Percentiles rank a stretch among this genome's conserved stretches.
These are phyloP conservation scores for Chironomus tentans DNA, from an alignment of 2,888 invertebrate species.

Conservation along the genomic window DNA sequence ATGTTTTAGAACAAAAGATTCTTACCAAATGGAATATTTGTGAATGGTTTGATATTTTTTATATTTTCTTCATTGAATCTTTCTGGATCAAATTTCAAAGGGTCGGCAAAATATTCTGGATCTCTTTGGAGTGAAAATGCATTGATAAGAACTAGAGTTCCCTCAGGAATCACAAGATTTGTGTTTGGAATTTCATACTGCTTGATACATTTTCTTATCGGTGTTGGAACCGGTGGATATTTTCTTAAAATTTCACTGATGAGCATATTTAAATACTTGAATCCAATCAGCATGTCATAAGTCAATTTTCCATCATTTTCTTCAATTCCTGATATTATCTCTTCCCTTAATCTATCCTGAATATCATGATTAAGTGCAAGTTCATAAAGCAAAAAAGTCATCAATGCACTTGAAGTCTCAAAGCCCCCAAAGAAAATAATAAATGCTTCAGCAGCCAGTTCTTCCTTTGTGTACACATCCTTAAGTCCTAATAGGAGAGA, in stretches of 20 bases:
- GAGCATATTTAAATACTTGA: slow-evolving; percentile 43
- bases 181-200: slow-evolving; percentile 41
- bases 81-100: neutral
- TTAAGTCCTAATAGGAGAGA: slow-evolving; percentile 40
- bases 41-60: neutral
- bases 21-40: neutral
- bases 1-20: too few species aligned
- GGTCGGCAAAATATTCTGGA: slow-evolving; percentile 1
- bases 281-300: slow-evolving; percentile 37
- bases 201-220: slow-evolving; percentile 44
- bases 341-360: slow-evolving; percentile 37
- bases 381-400: slow-evolving; percentile 38
- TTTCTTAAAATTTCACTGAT: slow-evolving; percentile 40
- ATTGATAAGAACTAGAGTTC: slow-evolving; percentile 28
- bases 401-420: slow-evolving; percentile 39
- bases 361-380: slow-evolving; percentile 39
- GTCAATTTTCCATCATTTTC: slow-evolving; percentile 34
- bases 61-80: neutral
- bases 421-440: slow-evolving; percentile 43
- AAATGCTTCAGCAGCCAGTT: slow-evolving; percentile 43
- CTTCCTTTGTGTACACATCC: slow-evolving; percentile 37
- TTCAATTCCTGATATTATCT: slow-evolving; percentile 36
- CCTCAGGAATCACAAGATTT: slow-evolving; percentile 41
- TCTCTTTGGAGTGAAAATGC: neutral
- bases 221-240: slow-evolving; percentile 43